Evolutionary conservation across 2,797 vertebrate genomes (phyloP).

Genomic region (Channallabes apus): DNA sequence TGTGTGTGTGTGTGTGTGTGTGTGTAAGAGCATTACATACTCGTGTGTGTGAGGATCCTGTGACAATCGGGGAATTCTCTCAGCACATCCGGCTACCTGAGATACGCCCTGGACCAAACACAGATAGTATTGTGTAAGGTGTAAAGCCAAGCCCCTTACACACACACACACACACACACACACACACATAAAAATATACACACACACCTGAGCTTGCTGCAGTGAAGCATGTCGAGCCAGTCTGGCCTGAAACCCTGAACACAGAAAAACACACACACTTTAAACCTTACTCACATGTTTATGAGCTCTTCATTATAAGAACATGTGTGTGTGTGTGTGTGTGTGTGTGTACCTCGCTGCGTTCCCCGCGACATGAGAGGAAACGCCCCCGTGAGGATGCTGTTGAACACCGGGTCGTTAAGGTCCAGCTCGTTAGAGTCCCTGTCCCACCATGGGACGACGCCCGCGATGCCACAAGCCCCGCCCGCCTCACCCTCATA

Average conservation of each 20-base stretch:
- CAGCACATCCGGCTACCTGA: slow-evolving; percentile 73
- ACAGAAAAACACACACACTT: background rate
- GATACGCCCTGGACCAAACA: slow-evolving; percentile 69
- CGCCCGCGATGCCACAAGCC: slow-evolving; percentile 89
- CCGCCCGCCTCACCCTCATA: slow-evolving; percentile 90
- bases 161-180: background rate
- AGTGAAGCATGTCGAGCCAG: slow-evolving; percentile 72
- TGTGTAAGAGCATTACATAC: background rate
- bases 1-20: background rate
- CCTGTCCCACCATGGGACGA: slow-evolving; percentile 95
- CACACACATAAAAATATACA: background rate
- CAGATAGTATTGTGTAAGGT: background rate
- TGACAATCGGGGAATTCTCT: slow-evolving; percentile 81
- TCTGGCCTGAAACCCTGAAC: slow-evolving; percentile 87
- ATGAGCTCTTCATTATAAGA: no score
- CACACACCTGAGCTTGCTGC: slow-evolving; percentile 51
- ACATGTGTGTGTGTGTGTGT: slow-evolving; percentile 1
- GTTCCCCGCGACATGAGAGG: slow-evolving; percentile 74
- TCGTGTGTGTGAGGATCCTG: slow-evolving; percentile 79
- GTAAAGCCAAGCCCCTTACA: background rate
- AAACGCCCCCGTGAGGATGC: slow-evolving; percentile 92
- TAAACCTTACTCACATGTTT: background rate
- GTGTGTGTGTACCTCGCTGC: slow-evolving; percentile 69
- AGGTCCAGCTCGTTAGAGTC: slow-evolving; percentile 83
- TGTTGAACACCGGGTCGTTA: slow-evolving; percentile 91